phyloP scores from a whole-genome alignment of 2,113 vertebrate genomes.

The Python bivittatus region DNA sequence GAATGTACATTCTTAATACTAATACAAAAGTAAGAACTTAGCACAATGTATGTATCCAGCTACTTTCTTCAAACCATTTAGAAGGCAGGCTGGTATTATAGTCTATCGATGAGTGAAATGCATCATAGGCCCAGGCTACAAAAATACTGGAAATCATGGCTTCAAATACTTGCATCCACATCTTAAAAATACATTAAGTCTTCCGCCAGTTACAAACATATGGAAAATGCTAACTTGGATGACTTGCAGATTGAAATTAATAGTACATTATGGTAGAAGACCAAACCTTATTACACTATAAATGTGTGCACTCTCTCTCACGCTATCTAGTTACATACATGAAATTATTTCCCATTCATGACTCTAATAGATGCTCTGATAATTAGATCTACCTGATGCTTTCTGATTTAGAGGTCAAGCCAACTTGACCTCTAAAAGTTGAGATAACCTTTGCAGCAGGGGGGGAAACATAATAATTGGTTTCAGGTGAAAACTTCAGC shows the following conservation, averaged over 20 bases:
- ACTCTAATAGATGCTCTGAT: background rate
- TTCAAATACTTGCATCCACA: background rate
- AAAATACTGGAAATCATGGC: background rate
- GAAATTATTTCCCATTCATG: background rate
- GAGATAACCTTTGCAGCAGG: background rate
- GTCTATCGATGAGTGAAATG: background rate
- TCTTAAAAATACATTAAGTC: background rate
- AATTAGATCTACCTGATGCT: background rate
- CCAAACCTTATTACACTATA: background rate
- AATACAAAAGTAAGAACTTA: background rate
- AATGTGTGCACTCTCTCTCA: background rate
- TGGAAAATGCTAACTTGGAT: background rate
- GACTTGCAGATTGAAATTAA: background rate
- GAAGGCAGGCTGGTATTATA: background rate
- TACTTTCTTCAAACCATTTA: background rate
- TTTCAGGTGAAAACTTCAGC: background rate
- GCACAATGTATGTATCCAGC: background rate
- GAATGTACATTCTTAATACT: too few species aligned
- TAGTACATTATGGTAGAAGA: background rate
- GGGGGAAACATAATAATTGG: background rate
- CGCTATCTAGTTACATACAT: background rate
- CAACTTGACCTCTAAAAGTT: background rate
- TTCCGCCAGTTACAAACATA: background rate
- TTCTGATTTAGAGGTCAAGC: background rate
- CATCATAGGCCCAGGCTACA: too few species aligned